Evolutionary conservation across 2,113 vertebrate species (phyloP), one percentile per base, ranked within the genome.

Genomic region (Hemibagrus wyckioides): DNA sequence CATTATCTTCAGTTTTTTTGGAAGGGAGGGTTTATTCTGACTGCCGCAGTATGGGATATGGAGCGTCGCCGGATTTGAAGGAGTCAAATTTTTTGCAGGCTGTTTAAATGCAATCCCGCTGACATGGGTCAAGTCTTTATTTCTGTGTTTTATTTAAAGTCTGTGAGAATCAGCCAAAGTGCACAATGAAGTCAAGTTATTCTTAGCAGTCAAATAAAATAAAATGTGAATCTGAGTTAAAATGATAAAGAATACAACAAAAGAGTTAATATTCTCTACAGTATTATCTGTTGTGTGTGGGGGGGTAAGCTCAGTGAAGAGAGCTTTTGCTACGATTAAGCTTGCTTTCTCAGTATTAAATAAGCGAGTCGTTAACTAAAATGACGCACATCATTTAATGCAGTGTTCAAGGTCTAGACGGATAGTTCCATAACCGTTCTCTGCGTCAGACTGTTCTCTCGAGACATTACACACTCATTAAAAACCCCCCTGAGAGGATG

Each of bases 381-480:
- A n/a, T 48, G 41, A 6, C 23, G 13, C 23, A 10, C 8, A 23
- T 75, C 33, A 41, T 84, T 5, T n/a, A 84, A 17, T 11, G 30
- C 52, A 39, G 50, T 57, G 54, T 36, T 57, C 36, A 59, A 57
- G 36, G 54, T 44, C 54, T 76, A 39, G 23, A 9, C 17, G 3
- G 25, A 15, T 52, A n/a, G 56, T 28, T 25, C 39, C 56, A 57
- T 52, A 76, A n/a, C 56, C 21, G 4, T 36, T 23, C n/a, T n/a
- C 15, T 86, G 85, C 67, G 59, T 17, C 67, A 67, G 63, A 67
- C 21, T 71, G 33, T 76, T 76, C 59, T 33, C 36, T 63, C 30
- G 36, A 71, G 7, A 83, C 30, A 73, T 28, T 81, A 48, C 80
- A 48, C 63, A 13, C 63, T 90, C 75, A 69, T 88, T 88, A 86